Conservation (phyloP, 2,797 vertebrate genomes). For the Kryptolebias ocellatus region DNA sequence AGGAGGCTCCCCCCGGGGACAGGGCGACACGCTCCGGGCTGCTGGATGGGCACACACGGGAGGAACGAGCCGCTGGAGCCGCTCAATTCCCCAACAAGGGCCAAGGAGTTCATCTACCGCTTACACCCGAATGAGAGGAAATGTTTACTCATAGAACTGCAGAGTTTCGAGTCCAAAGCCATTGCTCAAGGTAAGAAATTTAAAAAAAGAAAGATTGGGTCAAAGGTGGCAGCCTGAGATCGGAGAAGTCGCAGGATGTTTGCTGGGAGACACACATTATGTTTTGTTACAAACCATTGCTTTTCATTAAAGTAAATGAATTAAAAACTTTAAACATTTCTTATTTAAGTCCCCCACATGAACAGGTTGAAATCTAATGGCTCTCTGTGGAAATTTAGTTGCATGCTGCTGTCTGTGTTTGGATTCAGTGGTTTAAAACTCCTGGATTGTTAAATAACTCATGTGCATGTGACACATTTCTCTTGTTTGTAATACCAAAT, state of each 20-base stretch:
- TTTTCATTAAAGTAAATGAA: too few species aligned
- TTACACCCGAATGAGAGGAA: conserved; percentile 88
- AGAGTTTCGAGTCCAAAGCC: conserved; percentile 91
- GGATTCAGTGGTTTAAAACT: neutral
- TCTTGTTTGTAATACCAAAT: neutral
- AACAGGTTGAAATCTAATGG: too few species aligned
- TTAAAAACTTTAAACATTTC: neutral
- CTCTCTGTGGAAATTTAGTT: too few species aligned
- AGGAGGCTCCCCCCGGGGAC: conserved; percentile 11
- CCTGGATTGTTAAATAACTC: neutral
- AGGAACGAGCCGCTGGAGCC: conserved; percentile 89
- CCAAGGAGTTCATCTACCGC: conserved; percentile 92
- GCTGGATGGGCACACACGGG: conserved; percentile 85
- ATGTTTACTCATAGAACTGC: conserved; percentile 89
- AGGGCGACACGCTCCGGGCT: conserved; percentile 30
- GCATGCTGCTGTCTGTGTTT: neutral
- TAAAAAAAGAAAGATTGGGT: neutral
- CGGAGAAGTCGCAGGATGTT: conserved; percentile 2
- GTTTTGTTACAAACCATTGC: neutral
- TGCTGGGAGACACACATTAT: neutral
- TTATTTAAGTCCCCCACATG: neutral
- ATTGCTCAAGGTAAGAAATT: conserved; percentile 87
- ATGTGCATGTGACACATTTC: neutral
- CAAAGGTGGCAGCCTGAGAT: conserved; percentile 11
- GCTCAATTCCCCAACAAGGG: conserved; percentile 85